Conservation (phyloP, 2,888 invertebrate genomes). For the Dugesia japonica region DNA sequence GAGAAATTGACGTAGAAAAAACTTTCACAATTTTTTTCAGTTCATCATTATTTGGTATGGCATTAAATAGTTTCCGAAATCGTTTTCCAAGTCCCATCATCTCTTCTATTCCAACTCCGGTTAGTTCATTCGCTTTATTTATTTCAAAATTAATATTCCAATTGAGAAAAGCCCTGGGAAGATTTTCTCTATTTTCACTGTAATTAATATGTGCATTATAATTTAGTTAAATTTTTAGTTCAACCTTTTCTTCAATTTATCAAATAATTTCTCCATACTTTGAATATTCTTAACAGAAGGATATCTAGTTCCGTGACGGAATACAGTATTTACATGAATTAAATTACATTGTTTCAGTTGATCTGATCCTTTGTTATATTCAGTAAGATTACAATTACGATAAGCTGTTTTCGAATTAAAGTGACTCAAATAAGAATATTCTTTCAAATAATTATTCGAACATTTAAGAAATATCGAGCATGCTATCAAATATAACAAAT, state of each 20-base stretch:
- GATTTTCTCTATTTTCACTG: background rate
- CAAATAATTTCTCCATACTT: background rate
- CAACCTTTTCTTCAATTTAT: background rate
- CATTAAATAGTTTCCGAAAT: background rate
- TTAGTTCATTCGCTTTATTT: background rate
- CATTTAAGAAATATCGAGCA: too few relatives aligned
- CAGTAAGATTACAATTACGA: background rate
- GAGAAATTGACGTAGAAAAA: background rate
- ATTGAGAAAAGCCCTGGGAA: background rate
- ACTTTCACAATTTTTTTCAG: background rate
- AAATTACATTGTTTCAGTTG: background rate
- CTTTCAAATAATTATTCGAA: too few relatives aligned
- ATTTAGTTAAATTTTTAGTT: too few relatives aligned
- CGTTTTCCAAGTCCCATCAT: background rate
- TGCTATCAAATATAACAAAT: too few relatives aligned
- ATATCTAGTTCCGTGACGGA: background rate
- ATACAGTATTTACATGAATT: background rate
- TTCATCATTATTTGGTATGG: background rate
- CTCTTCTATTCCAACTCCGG: background rate
- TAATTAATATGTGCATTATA: too few relatives aligned
- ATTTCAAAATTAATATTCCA: background rate
- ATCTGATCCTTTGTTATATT: background rate
- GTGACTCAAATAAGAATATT: background rate
- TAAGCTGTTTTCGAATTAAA: background rate
- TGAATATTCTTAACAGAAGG: background rate